Conservation (phyloP, 1,140 invertebrate genomes). For the Caerostris darwini region DNA sequence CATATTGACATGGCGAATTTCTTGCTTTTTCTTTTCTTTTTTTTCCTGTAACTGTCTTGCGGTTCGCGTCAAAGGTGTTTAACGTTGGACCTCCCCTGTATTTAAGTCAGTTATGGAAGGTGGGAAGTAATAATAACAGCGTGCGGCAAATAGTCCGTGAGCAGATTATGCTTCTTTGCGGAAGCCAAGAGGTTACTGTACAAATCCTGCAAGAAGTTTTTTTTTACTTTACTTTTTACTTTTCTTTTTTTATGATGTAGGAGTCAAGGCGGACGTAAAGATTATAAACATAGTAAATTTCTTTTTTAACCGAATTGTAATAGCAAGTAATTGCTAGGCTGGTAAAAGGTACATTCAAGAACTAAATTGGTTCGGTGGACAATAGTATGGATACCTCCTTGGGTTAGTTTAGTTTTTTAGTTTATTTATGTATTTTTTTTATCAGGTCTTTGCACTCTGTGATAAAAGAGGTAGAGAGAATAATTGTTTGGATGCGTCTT, state of each 20-base stretch:
- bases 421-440: too few species aligned
- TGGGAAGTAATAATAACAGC: slow-evolving; percentile 59
- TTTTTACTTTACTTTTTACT: background rate
- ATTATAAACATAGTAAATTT: slow-evolving; percentile 61
- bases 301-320: background rate
- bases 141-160: slow-evolving; percentile 54
- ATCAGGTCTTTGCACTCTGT: background rate
- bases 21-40: background rate
- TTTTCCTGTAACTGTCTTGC: background rate
- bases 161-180: slow-evolving; percentile 58
- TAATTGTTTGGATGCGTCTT: background rate
- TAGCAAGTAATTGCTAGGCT: slow-evolving; percentile 20
- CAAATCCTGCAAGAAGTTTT: background rate
- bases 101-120: background rate
- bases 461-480: background rate
- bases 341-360: slow-evolving; percentile 51
- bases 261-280: slow-evolving; percentile 31
- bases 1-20: slow-evolving; percentile 66
- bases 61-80: slow-evolving; percentile 44
- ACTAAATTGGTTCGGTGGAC: slow-evolving; percentile 7
- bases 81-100: slow-evolving; percentile 54
- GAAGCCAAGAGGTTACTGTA: slow-evolving; percentile 20
- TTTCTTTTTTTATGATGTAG: background rate
- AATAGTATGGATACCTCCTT: background rate
- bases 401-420: background rate